phyloP scores from a whole-genome alignment of 2,113 vertebrate species.

The Oncorhynchus tshawytscha region DNA sequence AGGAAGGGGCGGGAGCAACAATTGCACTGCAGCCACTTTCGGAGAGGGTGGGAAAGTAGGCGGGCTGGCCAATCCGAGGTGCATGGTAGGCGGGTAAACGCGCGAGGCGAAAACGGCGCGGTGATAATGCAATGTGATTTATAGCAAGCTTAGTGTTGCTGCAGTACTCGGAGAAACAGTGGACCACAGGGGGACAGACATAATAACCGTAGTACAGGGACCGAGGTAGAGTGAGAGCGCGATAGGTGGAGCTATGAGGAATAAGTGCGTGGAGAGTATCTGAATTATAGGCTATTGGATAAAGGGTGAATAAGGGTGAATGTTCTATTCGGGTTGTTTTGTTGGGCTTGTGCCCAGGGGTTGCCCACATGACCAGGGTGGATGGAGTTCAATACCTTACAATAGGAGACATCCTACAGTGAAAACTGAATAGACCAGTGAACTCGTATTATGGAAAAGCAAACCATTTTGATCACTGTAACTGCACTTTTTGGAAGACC shows the following conservation, averaged over 20 bases:
- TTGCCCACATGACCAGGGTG: too few relatives aligned
- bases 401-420: too few relatives aligned
- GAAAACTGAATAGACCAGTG: too few relatives aligned
- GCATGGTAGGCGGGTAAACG: slow-evolving; percentile 48
- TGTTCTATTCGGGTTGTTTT: neutral
- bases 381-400: too few relatives aligned
- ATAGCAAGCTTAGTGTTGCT: slow-evolving; percentile 69
- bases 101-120: slow-evolving; percentile 47
- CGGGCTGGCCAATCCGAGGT: slow-evolving; percentile 52
- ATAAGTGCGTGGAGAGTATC: neutral
- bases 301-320: neutral
- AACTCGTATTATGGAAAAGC: too few relatives aligned
- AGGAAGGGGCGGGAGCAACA: slow-evolving; percentile 59
- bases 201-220: slow-evolving; percentile 43
- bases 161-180: slow-evolving; percentile 68
- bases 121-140: slow-evolving; percentile 75
- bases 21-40: slow-evolving; percentile 32
- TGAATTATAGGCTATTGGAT: neutral
- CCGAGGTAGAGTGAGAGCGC: neutral
- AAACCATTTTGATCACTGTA: too few relatives aligned
- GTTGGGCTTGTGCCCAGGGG: neutral
- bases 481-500: too few relatives aligned
- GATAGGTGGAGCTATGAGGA: neutral
- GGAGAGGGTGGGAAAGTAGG: slow-evolving; percentile 43
- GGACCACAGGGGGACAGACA: slow-evolving; percentile 48